Evolutionary conservation across 2,113 vertebrate genomes (phyloP).

Genomic region (Gymnogyps californianus): DNA sequence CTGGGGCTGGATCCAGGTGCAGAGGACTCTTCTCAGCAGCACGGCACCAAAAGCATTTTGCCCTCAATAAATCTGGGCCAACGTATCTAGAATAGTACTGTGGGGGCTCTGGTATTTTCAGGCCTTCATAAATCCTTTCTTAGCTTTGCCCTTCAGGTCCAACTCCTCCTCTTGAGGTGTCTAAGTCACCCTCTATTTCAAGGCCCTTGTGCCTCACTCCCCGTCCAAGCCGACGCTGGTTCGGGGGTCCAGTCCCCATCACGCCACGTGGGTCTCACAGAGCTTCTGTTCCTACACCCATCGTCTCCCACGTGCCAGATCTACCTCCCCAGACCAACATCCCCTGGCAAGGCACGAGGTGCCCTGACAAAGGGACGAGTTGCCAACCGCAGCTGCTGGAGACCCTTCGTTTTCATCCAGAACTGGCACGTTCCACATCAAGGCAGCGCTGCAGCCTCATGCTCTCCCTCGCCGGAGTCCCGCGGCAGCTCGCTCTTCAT

Average conservation of each 20-base stretch:
- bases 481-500: not conserved
- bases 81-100: not conserved
- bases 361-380: not conserved
- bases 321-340: not conserved
- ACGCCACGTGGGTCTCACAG: fast-evolving
- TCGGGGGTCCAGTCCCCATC: not conserved
- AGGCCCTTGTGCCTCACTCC: too few species aligned
- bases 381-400: not conserved
- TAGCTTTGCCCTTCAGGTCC: not conserved
- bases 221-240: not conserved
- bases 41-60: not conserved
- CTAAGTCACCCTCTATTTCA: not conserved
- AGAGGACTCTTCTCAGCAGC: not conserved
- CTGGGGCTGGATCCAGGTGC: not conserved
- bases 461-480: not conserved
- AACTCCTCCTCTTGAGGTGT: not conserved
- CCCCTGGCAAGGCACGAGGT: not conserved
- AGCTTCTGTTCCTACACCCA: not conserved
- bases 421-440: not conserved
- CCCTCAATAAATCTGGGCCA: not conserved
- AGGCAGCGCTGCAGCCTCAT: not conserved
- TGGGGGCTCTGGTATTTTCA: not conserved
- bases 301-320: not conserved
- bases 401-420: not conserved
- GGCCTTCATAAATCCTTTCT: not conserved